These are phyloP conservation scores for Disparrhopalites patrizii DNA, from an alignment of 2,888 invertebrate species.

Conservation along the genomic window DNA sequence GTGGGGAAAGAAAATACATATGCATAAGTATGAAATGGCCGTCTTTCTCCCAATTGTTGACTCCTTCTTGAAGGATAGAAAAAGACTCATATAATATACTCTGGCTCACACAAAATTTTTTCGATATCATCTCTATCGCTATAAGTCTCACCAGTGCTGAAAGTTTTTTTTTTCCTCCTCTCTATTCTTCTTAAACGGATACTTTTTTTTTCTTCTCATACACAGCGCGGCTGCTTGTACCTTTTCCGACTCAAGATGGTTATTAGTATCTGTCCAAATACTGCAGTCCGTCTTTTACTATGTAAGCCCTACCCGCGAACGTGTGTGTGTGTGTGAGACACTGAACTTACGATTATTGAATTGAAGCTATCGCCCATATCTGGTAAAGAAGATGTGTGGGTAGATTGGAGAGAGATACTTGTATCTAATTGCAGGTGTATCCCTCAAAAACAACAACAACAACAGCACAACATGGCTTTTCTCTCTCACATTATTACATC, in stretches of 20 bases:
- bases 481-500: conserved; percentile 2
- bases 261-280: conserved; percentile 11
- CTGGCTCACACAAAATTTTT: conserved; percentile 12
- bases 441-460: too few relatives aligned
- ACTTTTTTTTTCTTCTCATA: too few relatives aligned
- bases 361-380: conserved; percentile 10
- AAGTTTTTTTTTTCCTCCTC: conserved; percentile 6
- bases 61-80: conserved; percentile 13
- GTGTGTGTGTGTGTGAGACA: conserved; percentile 3
- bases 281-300: background rate
- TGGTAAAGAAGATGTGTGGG: conserved; percentile 3
- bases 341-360: conserved; percentile 9
- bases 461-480: conserved; percentile 1
- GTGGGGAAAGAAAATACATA: background rate
- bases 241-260: conserved; percentile 5
- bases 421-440: conserved; percentile 11
- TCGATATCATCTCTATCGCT: conserved; percentile 7
- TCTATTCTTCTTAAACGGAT: background rate
- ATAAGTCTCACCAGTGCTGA: conserved; percentile 1
- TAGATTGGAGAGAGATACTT: conserved; percentile 7
- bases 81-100: background rate
- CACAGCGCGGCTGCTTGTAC: background rate
- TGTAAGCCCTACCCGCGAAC: background rate
- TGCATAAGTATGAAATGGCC: background rate
- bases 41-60: conserved; percentile 13